Evolutionary conservation across 2,888 invertebrate species (phyloP), one percentile per base, ranked within the genome.

Genomic region (Epistrophella euchroma): DNA sequence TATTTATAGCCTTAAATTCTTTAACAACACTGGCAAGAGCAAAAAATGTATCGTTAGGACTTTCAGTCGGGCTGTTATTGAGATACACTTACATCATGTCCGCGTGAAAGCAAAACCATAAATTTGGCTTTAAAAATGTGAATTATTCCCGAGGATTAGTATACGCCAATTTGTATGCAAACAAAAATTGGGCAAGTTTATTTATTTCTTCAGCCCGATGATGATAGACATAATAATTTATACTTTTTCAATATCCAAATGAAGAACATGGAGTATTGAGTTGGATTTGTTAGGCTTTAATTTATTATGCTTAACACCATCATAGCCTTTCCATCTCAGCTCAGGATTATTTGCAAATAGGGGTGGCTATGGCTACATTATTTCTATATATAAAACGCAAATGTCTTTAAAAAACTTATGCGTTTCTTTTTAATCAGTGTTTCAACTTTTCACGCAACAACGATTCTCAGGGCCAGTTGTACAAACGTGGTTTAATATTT

Each of bases 101-200:
- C 58, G 50, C 28, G 6, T 11, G 58, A 28, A 60, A 56, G 55
- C n/a, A 50, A 47, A 19, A 43, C 43, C 70, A 76, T 81, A 76
- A 81, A 81, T 76, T 56, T 76, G 43, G 56, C 43, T 81, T 76
- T 43, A 71, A 81, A 76, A 76, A 35, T 76, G 62, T 76, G 55
- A 76, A 81, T 52, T 62, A 52, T 47, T 62, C 55, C 40, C 62
- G 17, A 56, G 55, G 75, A 70, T 52, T 70, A 55, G 58, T 45
- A 28, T 45, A 40, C 17, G 64, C 7, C 47, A 72, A 76, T 76
- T 76, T 58, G 40, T 47, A 76, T 60, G 64, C 64, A 32, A 40
- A 76, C 37, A 71, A 43, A 68, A 66, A 66, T 13, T 45, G 45
- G 56, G 37, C 68, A 15, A 73, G 25, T 78, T 56, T 60, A 55